These are phyloP conservation scores for Limnephilus auricula DNA, from an alignment of 2,888 invertebrate species.

Conservation along the genomic window DNA sequence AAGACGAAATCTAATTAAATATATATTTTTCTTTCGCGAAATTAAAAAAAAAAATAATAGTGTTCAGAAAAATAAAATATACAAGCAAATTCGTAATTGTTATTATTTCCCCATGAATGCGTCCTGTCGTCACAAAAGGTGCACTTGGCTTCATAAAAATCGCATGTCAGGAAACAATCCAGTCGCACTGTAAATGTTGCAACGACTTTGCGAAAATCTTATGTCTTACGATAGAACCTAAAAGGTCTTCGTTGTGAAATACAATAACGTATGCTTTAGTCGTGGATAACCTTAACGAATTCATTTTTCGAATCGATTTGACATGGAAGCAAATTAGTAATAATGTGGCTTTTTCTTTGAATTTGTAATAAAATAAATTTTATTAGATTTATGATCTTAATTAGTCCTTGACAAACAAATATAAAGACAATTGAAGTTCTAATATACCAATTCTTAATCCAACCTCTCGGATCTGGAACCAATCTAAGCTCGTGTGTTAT, in stretches of 20 bases:
- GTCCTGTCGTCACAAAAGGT: background rate
- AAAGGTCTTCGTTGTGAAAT: too few species aligned
- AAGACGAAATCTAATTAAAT: background rate
- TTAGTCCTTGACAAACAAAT: background rate
- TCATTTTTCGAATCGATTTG: background rate
- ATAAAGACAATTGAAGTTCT: background rate
- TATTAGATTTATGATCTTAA: too few species aligned
- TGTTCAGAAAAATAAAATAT: background rate
- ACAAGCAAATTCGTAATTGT: background rate
- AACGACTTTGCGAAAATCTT: background rate
- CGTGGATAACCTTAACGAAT: background rate
- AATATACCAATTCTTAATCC: too few species aligned
- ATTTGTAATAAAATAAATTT: too few species aligned
- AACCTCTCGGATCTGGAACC: too few species aligned
- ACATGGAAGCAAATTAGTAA: background rate
- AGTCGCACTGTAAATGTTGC: background rate
- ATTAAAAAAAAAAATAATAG: background rate
- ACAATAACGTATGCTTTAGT: too few species aligned
- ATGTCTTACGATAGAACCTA: background rate
- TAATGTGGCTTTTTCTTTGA: too few species aligned
- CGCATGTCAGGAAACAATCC: background rate
- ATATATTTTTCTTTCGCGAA: background rate
- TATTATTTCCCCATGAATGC: background rate
- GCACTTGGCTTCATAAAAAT: background rate
- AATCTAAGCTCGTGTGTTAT: too few species aligned